A percentile compares a stretch with the other conserved stretches of the same genome.
Evolutionary conservation across 53 echinoderm and acorn worm species (phyloP).

Genomic region (Astropecten irregularis): DNA sequence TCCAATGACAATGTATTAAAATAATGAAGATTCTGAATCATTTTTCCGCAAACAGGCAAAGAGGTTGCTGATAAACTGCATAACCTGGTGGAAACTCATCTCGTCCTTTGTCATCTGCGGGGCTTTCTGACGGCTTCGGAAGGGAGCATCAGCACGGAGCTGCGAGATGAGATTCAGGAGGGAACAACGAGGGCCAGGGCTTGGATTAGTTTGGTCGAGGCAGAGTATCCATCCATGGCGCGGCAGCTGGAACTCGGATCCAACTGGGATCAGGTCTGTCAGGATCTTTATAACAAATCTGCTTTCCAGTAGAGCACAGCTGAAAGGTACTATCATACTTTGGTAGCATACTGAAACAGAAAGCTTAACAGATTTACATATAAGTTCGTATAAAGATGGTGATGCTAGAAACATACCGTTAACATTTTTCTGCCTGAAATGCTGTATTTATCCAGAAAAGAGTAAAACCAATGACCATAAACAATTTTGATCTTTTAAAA

Average conservation of each 20-base stretch:
- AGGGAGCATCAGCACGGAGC: background rate
- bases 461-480: too few relatives aligned
- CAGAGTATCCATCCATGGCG: slow-evolving; percentile 17
- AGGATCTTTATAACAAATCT: background rate
- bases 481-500: too few relatives aligned
- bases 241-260: slow-evolving; percentile 20
- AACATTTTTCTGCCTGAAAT: too few relatives aligned
- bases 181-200: background rate
- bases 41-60: background rate
- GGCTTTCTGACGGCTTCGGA: background rate
- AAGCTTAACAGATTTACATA: too few relatives aligned
- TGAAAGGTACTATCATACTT: too few relatives aligned
- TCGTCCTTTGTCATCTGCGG: slow-evolving; percentile 6
- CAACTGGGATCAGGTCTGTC: slow-evolving; percentile 36
- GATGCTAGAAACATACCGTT: too few relatives aligned
- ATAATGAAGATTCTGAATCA: too few relatives aligned
- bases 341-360: too few relatives aligned
- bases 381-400: too few relatives aligned
- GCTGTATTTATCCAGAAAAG: too few relatives aligned
- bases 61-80: background rate
- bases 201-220: background rate
- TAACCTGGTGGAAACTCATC: slow-evolving; percentile 6
- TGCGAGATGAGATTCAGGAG: background rate
- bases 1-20: too few relatives aligned
- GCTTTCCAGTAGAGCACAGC: too few relatives aligned